phyloP scores from a whole-genome alignment of 2,888 invertebrate genomes.

The Synergus japonicus region DNA sequence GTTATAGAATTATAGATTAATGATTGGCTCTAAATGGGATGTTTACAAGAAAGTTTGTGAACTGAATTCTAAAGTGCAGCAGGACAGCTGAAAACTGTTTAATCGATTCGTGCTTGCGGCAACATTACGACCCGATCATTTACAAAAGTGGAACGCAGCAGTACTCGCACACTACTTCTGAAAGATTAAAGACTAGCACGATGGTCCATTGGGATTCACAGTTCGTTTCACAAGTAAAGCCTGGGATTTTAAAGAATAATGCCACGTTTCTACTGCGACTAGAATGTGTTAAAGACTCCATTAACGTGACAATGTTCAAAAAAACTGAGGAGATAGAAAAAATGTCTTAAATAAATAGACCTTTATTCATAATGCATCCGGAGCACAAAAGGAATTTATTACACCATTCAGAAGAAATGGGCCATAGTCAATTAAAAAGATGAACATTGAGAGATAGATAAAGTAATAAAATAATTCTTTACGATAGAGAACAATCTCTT shows the following conservation, averaged over 20 bases:
- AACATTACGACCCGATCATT: background rate
- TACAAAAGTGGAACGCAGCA: slow-evolving; percentile 6
- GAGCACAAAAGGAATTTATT: background rate
- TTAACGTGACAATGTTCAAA: background rate
- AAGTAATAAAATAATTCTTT: background rate
- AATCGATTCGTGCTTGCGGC: background rate
- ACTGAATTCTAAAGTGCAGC: background rate
- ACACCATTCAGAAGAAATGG: background rate
- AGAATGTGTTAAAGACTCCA: background rate
- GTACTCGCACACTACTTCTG: background rate
- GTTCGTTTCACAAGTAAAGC: background rate
- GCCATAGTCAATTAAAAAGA: background rate
- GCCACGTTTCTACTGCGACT: background rate
- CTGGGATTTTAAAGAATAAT: background rate
- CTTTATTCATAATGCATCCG: too few relatives aligned
- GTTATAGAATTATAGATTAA: too few relatives aligned
- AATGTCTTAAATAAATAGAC: too few relatives aligned
- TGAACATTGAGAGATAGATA: background rate
- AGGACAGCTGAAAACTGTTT: background rate
- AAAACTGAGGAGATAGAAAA: background rate
- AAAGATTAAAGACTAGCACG: background rate
- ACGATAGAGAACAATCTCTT: background rate
- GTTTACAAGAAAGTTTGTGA: background rate
- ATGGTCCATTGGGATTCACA: background rate
- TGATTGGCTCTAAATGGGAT: background rate